These are phyloP conservation scores for Meloidogyne exigua DNA, from an alignment of 1,140 invertebrate species.

Conservation along the genomic window DNA sequence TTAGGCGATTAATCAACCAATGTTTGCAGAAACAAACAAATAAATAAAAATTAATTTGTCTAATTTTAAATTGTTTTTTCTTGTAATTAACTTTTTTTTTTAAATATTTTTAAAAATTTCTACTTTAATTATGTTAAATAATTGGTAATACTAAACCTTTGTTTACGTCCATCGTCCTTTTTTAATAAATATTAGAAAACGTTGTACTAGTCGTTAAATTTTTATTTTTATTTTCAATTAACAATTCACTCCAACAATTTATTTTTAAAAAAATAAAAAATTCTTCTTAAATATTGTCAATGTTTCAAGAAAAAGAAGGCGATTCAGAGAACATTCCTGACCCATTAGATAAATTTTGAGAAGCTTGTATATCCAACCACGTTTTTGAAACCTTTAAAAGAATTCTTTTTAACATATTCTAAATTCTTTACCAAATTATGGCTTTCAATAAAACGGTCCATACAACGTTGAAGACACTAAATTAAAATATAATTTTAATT, in stretches of 20 bases:
- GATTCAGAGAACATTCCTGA: neutral
- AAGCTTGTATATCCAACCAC: neutral
- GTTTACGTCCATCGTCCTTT: too few relatives aligned
- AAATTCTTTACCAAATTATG: neutral
- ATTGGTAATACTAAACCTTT: too few relatives aligned
- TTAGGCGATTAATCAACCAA: neutral
- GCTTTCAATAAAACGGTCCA: conserved; percentile 14
- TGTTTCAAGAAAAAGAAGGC: neutral
- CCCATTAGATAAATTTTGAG: neutral
- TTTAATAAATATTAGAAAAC: too few relatives aligned
- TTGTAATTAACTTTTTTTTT: too few relatives aligned
- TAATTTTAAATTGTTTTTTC: too few relatives aligned
- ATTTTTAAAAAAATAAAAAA: neutral
- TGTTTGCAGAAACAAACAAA: conserved; percentile 2
- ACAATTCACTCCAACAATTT: neutral
- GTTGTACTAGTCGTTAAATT: too few relatives aligned
- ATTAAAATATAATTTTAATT: neutral
- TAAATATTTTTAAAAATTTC: too few relatives aligned
- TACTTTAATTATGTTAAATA: too few relatives aligned
- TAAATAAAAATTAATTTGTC: neutral
- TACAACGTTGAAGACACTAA: conserved; percentile 10
- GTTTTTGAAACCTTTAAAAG: neutral
- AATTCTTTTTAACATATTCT: too few relatives aligned
- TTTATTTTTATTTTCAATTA: neutral
- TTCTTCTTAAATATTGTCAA: neutral